Evolutionary conservation across 2,888 invertebrate genomes (phyloP), one percentile per base, ranked within the genome.

Genomic region (Plagiodera versicolora): DNA sequence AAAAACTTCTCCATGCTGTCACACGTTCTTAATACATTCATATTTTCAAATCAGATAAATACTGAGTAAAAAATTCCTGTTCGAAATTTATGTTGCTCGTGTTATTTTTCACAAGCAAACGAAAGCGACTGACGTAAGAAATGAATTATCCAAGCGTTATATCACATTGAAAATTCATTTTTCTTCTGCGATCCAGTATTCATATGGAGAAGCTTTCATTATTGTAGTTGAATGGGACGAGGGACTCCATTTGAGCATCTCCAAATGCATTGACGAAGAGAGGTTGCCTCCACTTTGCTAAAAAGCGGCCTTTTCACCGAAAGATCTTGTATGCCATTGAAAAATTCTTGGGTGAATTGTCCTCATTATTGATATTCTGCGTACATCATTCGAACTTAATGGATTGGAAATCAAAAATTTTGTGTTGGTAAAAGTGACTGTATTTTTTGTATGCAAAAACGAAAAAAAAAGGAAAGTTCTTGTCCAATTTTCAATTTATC

Each of bases 141-240:
- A 11, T 39, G 39, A 39, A 39, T 39, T 39, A 10, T 14, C 39
- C 14, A 11, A 39, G 39, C 14, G 39, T n/a, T 39, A 39, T 39
- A 10, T 14, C 39, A 39, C 4, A 39, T 39, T n/a, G 14, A 39
- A 14, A 14, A 39, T 39, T 39, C 14, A 39, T 39, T 39, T 39
- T 39, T 39, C 14, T 39, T 17, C 28, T 19, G 53, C 45, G 49
- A 54, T 59, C 32, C 45, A 30, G 49, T 45, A 55, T 57, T 57
- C 57, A 57, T 35, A 50, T 46, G 46, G 46, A 28, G 35, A 61
- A 61, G 56, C 46, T 44, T 53, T 57, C 60, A 35, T 57, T 53
- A 61, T 56, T 57, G 35, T 48, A 50, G 57, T 53, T 50, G 61
- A 57, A 52, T 45, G 35, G 50, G 14, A n/a, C 14, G 39, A 32